Evolutionary conservation across 2,888 invertebrate species (phyloP).

Genomic region (Noctuana brunneofusca): DNA sequence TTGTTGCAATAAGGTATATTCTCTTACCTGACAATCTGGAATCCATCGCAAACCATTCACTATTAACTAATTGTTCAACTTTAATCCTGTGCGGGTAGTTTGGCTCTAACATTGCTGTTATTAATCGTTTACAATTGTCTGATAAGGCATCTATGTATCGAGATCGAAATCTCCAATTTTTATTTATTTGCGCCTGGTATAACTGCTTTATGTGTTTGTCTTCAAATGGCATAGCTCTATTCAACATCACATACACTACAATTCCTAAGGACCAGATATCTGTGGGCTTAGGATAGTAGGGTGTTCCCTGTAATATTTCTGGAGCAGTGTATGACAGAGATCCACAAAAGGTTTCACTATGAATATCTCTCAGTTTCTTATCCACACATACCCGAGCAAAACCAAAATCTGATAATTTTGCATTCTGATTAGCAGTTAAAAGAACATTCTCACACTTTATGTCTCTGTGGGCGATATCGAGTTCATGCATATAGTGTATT

Average conservation of each 20-base stretch:
- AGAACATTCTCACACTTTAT: constrained; percentile 93
- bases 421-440: constrained; percentile 87
- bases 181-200: constrained; percentile 83
- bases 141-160: constrained; percentile 83
- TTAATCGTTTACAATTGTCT: constrained; percentile 84
- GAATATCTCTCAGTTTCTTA: constrained; percentile 67
- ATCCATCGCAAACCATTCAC: constrained; percentile 87
- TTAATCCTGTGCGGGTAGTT: constrained; percentile 82
- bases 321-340: constrained; percentile 94
- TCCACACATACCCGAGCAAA: constrained; percentile 84
- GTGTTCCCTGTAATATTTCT: constrained; percentile 90
- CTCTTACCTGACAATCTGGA: constrained; percentile 70
- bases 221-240: constrained; percentile 93
- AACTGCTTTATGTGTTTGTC: constrained; percentile 88
- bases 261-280: constrained; percentile 93
- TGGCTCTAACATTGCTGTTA: constrained; percentile 86
- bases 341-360: constrained; percentile 92
- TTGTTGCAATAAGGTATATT: too few species aligned
- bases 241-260: constrained; percentile 91
- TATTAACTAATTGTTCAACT: constrained; percentile 81
- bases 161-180: constrained; percentile 87
- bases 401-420: constrained; percentile 92
- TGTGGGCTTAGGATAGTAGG: constrained; percentile 87
- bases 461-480: constrained; percentile 90
- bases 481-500: constrained; percentile 88